Evolutionary conservation across 2,888 invertebrate species (phyloP), one percentile per base, ranked within the genome.

Genomic region (Phortica okadai): DNA sequence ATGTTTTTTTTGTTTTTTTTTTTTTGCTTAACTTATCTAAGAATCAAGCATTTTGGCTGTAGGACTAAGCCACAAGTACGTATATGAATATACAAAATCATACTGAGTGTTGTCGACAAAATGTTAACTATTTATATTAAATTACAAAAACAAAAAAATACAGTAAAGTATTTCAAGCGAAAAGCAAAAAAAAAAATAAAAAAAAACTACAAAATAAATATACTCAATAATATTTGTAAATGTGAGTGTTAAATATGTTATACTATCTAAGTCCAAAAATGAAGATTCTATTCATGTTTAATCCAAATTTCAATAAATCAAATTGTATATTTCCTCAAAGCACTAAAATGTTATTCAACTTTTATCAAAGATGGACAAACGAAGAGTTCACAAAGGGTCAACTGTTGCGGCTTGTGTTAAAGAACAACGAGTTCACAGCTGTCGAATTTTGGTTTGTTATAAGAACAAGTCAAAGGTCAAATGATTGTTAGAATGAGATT

Each of bases 1-100:
- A 25, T 59, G 1, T 59, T 21, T 25, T 62, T 62, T 25, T n/a
- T n/a, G 66, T 6, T 33, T 21, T n/a, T 66, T 33, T 74, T 76
- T 72, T 79, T 78, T 82, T 84, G 82, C 33, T 33, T 33, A 33
- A 33, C 33, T 33, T 33, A 84, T 85, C 82, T 84, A 84, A 83
- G 78, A 81, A 74, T 50, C 73, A 79, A 80, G 76, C 74, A 78
- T 45, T 41, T 66, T 56, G 54, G 21, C 73, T 5, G n/a, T 44
- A 74, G 11, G 70, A 11, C 42, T n/a, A 70, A 73, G 78, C 67
- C 66, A 73, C 8, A 33, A 14, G 45, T 6, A 75, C 58, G 42
- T 7, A n/a, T 11, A 64, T 66, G 54, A 45, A 70, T 56, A 64
- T 45, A 33, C 73, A 66, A 44, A 74, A 14, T 6, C 50, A 59